Percentiles rank a stretch among this genome's conserved stretches.
Conservation (phyloP, 2,888 invertebrate genomes). For the Himalopsyche tibetana region DNA sequence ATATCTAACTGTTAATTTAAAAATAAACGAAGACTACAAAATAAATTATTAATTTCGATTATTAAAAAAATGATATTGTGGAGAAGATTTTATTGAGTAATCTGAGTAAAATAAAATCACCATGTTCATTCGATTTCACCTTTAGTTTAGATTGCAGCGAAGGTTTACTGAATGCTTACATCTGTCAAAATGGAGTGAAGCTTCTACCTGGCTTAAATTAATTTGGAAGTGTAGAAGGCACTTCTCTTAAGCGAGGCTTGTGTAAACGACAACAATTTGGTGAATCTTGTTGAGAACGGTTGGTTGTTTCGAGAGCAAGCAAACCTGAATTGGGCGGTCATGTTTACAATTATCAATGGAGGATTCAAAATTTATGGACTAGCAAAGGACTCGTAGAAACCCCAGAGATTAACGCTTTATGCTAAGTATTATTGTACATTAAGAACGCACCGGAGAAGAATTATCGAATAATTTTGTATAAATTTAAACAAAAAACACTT, state of each 20-base stretch:
- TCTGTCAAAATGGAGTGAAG: background rate
- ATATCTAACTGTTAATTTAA: no score
- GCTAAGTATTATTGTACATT: background rate
- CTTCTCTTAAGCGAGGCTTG: background rate
- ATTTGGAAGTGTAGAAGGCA: slow-evolving; percentile 17
- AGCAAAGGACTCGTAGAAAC: background rate
- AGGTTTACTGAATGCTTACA: background rate
- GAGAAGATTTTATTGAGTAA: no score
- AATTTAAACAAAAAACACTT: no score
- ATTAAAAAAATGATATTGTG: no score
- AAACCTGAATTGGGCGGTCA: slow-evolving; percentile 26
- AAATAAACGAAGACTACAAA: no score
- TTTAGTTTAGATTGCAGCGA: no score
- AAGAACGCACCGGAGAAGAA: no score
- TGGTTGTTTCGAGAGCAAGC: slow-evolving; percentile 15
- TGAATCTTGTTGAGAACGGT: slow-evolving; percentile 17
- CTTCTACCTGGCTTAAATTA: slow-evolving; percentile 21
- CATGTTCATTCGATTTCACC: no score
- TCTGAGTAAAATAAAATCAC: no score
- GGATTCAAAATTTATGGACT: slow-evolving; percentile 2
- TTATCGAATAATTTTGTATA: no score
- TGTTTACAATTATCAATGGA: slow-evolving; percentile 16
- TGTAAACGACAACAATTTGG: slow-evolving; percentile 36
- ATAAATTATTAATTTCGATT: no score
- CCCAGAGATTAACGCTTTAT: background rate